phyloP scores from a whole-genome alignment of 2,797 vertebrate genomes.

The Phylloscopus collybita region DNA sequence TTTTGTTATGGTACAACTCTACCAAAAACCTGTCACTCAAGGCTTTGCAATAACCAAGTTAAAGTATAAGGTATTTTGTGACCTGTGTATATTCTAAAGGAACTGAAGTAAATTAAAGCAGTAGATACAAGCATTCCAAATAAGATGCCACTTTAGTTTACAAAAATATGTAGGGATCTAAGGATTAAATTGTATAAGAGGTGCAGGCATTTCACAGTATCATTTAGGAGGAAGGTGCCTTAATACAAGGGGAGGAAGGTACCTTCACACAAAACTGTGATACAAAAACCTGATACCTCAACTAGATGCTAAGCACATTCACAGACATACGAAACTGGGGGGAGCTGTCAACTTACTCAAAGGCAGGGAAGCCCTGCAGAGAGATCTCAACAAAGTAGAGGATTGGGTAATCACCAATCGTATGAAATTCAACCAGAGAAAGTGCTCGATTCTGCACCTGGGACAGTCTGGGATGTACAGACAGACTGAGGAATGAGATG shows the following conservation, averaged over 20 bases:
- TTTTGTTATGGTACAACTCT: background rate
- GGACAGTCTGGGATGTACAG: background rate
- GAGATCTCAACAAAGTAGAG: background rate
- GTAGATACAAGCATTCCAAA: background rate
- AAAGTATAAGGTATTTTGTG: background rate
- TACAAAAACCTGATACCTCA: background rate
- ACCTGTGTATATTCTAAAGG: background rate
- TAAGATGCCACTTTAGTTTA: background rate
- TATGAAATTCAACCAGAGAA: background rate
- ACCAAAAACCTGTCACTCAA: background rate
- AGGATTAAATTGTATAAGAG: background rate
- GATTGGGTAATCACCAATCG: background rate
- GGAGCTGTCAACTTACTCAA: rapidly evolving
- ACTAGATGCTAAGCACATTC: background rate
- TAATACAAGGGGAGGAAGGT: background rate
- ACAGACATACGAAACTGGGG: background rate
- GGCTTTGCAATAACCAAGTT: background rate
- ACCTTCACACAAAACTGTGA: background rate
- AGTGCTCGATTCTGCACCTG: background rate
- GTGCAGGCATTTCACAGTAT: background rate
- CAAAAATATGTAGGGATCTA: background rate
- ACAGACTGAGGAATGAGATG: background rate
- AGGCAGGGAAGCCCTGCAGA: background rate
- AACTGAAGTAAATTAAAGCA: background rate
- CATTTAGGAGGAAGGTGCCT: background rate